A percentile compares a stretch with the other conserved stretches of the same genome.
These are phyloP conservation scores for Callocephalon fimbriatum DNA, from an alignment of 2,113 vertebrate genomes.

Conservation along the genomic window DNA sequence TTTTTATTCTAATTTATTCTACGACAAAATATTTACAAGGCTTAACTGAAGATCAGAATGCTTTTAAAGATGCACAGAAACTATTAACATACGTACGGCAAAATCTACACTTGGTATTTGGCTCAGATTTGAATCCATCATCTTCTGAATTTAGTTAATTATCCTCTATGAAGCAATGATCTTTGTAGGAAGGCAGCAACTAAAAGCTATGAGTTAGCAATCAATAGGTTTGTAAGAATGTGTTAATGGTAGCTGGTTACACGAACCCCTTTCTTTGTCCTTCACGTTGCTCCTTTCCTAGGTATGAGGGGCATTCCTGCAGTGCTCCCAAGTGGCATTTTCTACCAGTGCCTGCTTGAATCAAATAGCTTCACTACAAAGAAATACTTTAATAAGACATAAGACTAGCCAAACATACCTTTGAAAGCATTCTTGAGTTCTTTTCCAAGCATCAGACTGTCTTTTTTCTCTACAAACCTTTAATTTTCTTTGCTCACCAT, in stretches of 20 bases:
- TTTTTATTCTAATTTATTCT: not conserved
- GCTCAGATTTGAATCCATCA: not conserved
- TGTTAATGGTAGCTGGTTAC: not conserved
- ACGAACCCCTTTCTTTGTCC: not conserved
- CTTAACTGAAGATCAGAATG: not conserved
- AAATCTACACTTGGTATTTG: not conserved
- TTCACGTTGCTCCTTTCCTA: not conserved
- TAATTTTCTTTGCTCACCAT: not conserved
- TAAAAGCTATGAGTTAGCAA: not conserved
- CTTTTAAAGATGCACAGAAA: not conserved
- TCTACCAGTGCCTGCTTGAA: not conserved
- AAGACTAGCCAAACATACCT: not conserved
- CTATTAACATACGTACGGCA: not conserved
- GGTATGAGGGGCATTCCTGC: not conserved
- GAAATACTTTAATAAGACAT: not conserved
- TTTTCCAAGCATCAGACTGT: not conserved
- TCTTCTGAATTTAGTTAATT: not conserved
- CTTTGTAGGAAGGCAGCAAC: not conserved
- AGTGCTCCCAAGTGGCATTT: not conserved
- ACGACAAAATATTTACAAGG: not conserved
- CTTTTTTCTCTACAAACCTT: not conserved
- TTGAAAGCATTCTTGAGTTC: not conserved
- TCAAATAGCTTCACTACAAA: not conserved
- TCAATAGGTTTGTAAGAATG: fast-evolving
- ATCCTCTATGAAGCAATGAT: not conserved